phyloP scores from a whole-genome alignment of 2,797 vertebrate species.

The Schizopygopsis pylzovi region DNA sequence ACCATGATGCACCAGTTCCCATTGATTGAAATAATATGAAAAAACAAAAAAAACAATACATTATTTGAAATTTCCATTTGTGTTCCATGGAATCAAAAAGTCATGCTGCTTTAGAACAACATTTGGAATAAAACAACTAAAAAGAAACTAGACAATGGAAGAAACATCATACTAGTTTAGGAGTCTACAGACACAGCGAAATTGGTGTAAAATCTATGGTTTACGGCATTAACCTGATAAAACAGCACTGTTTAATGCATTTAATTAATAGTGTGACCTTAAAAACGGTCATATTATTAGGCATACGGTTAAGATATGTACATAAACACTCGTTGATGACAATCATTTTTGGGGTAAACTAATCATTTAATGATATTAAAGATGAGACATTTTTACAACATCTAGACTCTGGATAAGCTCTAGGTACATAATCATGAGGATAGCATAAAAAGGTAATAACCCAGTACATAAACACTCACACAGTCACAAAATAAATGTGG shows the following conservation, averaged over 20 bases:
- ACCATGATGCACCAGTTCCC: no score
- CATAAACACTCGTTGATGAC: neutral
- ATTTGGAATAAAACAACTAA: neutral
- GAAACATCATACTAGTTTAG: neutral
- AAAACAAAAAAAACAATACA: neutral
- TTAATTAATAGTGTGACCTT: neutral
- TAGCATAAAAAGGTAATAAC: neutral
- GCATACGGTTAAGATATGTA: neutral
- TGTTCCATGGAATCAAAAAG: neutral
- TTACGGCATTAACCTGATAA: neutral
- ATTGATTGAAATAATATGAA: neutral
- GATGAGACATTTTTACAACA: neutral
- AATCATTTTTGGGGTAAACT: neutral
- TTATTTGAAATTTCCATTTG: neutral
- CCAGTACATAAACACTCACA: constrained; percentile 10
- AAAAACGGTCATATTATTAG: neutral
- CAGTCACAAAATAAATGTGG: constrained; percentile 24
- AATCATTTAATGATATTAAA: constrained; percentile 19
- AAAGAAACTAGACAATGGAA: neutral
- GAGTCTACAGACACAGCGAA: neutral
- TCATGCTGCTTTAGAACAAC: neutral
- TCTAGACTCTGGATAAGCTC: constrained; percentile 13
- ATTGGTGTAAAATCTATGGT: neutral
- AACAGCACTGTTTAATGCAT: constrained; percentile 2
- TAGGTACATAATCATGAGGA: neutral